Evolutionary conservation across 2,113 vertebrate genomes (phyloP), one percentile per base, ranked within the genome.

Genomic region (Erpornis zantholeuca): DNA sequence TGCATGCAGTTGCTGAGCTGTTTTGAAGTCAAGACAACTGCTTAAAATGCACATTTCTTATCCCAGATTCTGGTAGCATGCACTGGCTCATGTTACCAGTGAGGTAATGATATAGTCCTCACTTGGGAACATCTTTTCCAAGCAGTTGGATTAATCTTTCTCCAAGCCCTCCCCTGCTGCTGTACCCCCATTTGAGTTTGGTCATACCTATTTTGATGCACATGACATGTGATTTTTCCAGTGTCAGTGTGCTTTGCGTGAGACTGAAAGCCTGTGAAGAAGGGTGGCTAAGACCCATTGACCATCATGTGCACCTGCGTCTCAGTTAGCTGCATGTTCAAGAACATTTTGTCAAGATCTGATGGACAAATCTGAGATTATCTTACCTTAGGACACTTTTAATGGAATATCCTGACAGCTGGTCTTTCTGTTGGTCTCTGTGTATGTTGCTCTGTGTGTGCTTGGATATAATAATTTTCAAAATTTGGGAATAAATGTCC

Each of bases 251-350:
- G 63, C 82, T 92, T 97, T 90, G 42, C 1, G 0, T 96, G 90
- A 91, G 90, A 50, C 79, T 64, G 87, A 91, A 77, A 86, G 47
- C 82, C 94, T 64, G 47, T 73, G 85, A 94, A 94, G 93, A 31
- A 83, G 79, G 28, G 60, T 93, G 68, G 14, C 70, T 86, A 25
- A 31, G 75, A 72, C 79, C 70, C 0, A 1, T n/a, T 65, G 84
- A 68, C 28, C 21, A 1, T 70, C 75, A 16, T 8, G 56, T 52
- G 53, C 53, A 59, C 22, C 36, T 52, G 47, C 5, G 0, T 54
- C 71, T 92, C 79, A 33, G 52, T 88, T 86, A 92, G 71, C 78
- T 73, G 59, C 82, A 54, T 1, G 2, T 78, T 79, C 70, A 53
- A 53, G 84, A 82, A 45, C 3, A 1, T 70, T 94, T 86, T 93